Evolutionary conservation across 1,140 invertebrate genomes (phyloP).

Genomic region (Drosophila elegans): DNA sequence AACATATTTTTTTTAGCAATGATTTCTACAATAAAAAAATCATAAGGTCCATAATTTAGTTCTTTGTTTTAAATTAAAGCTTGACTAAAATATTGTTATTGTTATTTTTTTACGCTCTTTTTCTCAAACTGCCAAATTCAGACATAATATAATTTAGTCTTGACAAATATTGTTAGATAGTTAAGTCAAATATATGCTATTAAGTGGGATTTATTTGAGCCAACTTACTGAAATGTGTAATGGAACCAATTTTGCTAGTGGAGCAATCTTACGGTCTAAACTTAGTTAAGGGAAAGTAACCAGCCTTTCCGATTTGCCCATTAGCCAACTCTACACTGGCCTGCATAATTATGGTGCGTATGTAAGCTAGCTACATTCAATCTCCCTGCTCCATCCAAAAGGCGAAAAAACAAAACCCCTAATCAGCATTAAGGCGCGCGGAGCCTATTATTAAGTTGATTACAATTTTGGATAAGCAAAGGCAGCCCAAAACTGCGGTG

Average conservation of each 20-base stretch:
- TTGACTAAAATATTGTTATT: no score
- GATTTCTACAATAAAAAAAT: no score
- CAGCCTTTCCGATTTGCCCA: constrained; percentile 21
- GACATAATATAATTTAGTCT: neutral
- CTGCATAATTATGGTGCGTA: constrained; percentile 68
- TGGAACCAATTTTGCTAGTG: neutral
- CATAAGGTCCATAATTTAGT: no score
- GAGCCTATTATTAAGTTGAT: constrained; percentile 75
- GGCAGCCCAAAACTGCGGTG: constrained; percentile 30
- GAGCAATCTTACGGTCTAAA: neutral
- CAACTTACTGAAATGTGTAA: no score
- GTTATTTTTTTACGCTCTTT: no score
- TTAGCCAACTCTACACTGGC: constrained; percentile 33
- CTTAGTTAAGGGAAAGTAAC: constrained; percentile 33
- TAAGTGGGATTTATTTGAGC: no score
- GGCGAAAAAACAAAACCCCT: constrained; percentile 46
- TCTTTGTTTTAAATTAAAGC: no score
- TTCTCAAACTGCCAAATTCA: no score
- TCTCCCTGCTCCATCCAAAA: constrained; percentile 16
- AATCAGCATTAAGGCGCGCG: constrained; percentile 64
- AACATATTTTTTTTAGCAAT: no score
- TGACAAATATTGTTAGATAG: no score
- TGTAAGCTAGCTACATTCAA: constrained; percentile 38
- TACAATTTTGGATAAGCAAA: constrained; percentile 71
- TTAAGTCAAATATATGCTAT: no score